Base-by-base conservation (phyloP, 2,797 vertebrate species). In the Oryzias sinensis region DNA sequence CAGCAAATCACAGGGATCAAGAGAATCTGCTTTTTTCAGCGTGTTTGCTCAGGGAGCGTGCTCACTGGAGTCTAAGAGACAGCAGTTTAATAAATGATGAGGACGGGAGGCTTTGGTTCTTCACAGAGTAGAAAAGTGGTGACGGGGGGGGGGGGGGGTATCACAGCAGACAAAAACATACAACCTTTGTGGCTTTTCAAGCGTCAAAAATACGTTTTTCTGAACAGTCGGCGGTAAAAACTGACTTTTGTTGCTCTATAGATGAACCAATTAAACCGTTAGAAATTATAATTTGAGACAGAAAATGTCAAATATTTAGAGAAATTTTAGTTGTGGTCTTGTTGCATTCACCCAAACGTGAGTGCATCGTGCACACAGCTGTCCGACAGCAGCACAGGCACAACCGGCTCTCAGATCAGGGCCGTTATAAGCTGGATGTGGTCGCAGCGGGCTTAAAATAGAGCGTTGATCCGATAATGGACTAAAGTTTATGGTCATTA, bases 401-500 rank as follows among this genome's bases (percentile, higher is more conserved):
- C 64, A 59, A 55, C 70, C 40, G 45, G 49, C 72, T 56, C 64
- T 67, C 29, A 70, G 65, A 68, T 43, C 4, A 6, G 58, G 70
- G 68, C 59, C 58, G 49, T 79, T 72, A 68, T 80, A 66, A 85
- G 81, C 81, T 80, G 76, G 63, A 82, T 81, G 77, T 49, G 70
- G 72, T 76, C 56, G 67, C 54, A 3, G 16, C 44, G 57, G 72
- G 81, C 80, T 87, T 88, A 85, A 84, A 84, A 85, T 85, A 84
- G 80, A 79, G 72, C 64, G 1, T 43, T 84, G 83, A 86, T 85
- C 84, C 78, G 67, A 82, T 87, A 86, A 87, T 85, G 85, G 84
- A 77, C 77, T 85, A 44, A 82, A 81, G 75, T 87, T 85, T 84
- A 77, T 80, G 67, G 82, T 85, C 77, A 85, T 89, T 86, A 85